Percentiles rank a stretch among this genome's conserved stretches.
These are phyloP conservation scores for Valencia hispanica DNA, from an alignment of 2,797 vertebrate species.

Conservation along the genomic window DNA sequence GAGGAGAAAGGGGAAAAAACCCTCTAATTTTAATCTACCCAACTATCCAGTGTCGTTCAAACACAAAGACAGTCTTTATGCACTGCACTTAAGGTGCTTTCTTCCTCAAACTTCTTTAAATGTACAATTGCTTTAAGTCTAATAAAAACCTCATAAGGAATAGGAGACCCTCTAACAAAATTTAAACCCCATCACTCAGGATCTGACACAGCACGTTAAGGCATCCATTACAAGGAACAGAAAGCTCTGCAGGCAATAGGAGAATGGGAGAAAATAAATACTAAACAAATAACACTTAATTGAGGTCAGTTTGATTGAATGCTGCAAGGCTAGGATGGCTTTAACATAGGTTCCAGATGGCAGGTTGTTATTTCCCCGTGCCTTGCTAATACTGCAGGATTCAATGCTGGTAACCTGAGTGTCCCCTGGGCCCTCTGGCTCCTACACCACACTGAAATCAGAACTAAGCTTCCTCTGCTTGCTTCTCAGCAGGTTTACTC, in stretches of 20 bases:
- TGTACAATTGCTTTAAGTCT: constrained; percentile 62
- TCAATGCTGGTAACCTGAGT: constrained; percentile 84
- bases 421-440: constrained; percentile 79
- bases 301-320: constrained; percentile 79
- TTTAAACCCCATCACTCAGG: constrained; percentile 41
- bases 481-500: constrained; percentile 73
- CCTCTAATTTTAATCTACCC: constrained; percentile 58
- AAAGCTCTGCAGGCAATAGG: constrained; percentile 53
- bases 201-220: constrained; percentile 41
- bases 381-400: constrained; percentile 83
- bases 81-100: constrained; percentile 57
- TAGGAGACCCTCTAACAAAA: constrained; percentile 33
- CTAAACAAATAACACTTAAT: constrained; percentile 81
- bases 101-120: constrained; percentile 63
- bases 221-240: constrained; percentile 18
- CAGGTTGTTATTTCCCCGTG: constrained; percentile 82
- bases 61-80: constrained; percentile 75
- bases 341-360: constrained; percentile 82
- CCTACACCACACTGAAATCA: constrained; percentile 82
- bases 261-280: constrained; percentile 69
- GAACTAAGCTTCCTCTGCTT: constrained; percentile 68
- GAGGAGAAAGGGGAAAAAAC: constrained; percentile 54
- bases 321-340: constrained; percentile 64
- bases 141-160: constrained; percentile 55
- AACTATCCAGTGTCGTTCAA: constrained; percentile 55